Conservation (phyloP, 2,797 vertebrate genomes). For the Merluccius polli region DNA sequence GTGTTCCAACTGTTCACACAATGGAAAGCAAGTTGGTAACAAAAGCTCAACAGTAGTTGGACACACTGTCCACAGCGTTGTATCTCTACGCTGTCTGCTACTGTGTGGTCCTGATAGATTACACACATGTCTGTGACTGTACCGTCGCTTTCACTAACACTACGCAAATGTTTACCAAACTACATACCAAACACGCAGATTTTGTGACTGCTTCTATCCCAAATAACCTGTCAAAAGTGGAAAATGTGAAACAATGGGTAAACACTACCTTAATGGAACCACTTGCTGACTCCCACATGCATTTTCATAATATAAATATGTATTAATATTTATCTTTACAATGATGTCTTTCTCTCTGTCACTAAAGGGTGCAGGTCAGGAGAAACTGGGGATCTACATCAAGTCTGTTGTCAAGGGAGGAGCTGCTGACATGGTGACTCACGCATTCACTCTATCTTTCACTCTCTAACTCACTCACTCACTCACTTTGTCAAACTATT, state of each 20-base stretch:
- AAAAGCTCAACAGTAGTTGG: neutral
- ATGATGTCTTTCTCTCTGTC: slow-evolving; percentile 25
- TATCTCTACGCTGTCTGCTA: neutral
- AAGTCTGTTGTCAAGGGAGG: slow-evolving; percentile 98
- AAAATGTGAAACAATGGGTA: no score
- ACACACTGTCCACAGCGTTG: neutral
- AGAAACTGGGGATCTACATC: slow-evolving; percentile 97
- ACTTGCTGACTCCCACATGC: neutral
- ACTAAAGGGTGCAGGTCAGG: slow-evolving; percentile 92
- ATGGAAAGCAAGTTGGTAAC: neutral
- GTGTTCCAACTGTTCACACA: neutral
- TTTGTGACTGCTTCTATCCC: neutral
- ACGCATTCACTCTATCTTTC: neutral
- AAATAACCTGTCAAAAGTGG: neutral
- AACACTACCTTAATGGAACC: neutral
- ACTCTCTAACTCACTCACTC: neutral
- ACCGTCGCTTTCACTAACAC: neutral
- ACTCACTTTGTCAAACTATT: neutral
- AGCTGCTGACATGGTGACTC: slow-evolving; percentile 88
- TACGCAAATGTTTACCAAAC: neutral
- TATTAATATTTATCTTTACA: neutral
- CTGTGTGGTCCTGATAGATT: neutral
- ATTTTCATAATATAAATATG: neutral
- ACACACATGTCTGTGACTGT: neutral
- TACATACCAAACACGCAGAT: neutral